Base-by-base conservation (phyloP, 2,888 invertebrate species). In the Hypomecis atomaria region DNA sequence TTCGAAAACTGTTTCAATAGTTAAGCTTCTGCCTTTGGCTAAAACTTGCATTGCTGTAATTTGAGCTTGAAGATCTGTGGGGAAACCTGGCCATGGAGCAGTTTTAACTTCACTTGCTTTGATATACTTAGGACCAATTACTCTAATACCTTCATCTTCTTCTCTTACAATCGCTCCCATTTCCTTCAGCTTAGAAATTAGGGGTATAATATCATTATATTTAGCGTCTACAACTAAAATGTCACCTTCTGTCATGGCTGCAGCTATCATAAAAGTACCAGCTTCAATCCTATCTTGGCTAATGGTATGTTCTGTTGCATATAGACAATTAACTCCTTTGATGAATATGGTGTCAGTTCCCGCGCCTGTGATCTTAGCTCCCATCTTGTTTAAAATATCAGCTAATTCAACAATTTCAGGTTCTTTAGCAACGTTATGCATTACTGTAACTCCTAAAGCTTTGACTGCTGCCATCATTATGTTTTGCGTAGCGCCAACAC, bases 181-280 rank as follows among this genome's bases (percentile, higher is more conserved):
- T 40, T 65, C 59, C 0, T 33, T 47, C 0, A 70, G 45, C 10
- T 68, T 70, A 0, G 49, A 45, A n/a, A 66, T 49, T 1, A 70
- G 40, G 5, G 37, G 38, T 10, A 10, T 2, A 10, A 63, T 68
- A n/a, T 66, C 44, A 23, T 59, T 47, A 1, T 38, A 43, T 5
- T 13, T 45, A 0, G 68, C 66, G n/a, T 66, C 43, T 59, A 62
- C 42, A 1, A 68, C 56, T 0, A 70, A 7, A 7, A 70, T 33
- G 23, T 70, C 23, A 0, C 70, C 70, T 65, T 66, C 66, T 4
- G 68, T 67, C 60, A 68, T 66, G 0, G 68, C 68, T 13, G 69
- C 71, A 0, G 72, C 70, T 40, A 72, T 65, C 70, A 70, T 70
- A 54, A 72, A 72, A 3, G 71, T 72, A 0, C 65, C 71, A 0